Evolutionary conservation across 1,140 invertebrate genomes (phyloP).

Genomic region (Panagrolaimus sp.): DNA sequence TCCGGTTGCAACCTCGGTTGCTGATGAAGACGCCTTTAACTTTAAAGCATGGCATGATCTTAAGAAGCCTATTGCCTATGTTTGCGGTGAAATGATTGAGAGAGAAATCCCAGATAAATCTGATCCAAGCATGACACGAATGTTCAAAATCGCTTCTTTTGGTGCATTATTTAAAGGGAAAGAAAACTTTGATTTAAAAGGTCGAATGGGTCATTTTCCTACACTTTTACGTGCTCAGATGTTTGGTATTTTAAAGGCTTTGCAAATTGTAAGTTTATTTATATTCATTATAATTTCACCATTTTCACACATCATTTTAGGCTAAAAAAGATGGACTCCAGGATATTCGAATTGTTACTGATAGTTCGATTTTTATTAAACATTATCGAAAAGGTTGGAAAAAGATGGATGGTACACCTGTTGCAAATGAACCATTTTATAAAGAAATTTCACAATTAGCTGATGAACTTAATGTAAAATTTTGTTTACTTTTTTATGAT

Average conservation of each 20-base stretch:
- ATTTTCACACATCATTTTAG: not conserved
- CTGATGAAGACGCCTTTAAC: too few relatives aligned
- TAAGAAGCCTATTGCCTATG: conserved; percentile 4
- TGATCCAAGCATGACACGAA: not conserved
- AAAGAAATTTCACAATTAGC: conserved; percentile 1
- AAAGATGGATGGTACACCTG: conserved; percentile 17
- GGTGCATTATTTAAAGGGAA: conserved; percentile 20
- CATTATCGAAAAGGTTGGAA: conserved; percentile 16
- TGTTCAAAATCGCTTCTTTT: conserved; percentile 17
- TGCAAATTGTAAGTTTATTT: conserved; percentile 13
- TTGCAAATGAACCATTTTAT: conserved; percentile 18
- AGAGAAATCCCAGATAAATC: not conserved
- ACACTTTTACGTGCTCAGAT: conserved; percentile 23
- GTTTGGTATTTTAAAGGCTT: conserved; percentile 19
- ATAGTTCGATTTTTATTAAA: conserved; percentile 11
- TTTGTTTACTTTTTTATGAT: not conserved
- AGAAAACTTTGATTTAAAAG: not conserved
- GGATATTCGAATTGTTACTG: conserved; percentile 18
- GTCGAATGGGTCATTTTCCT: conserved; percentile 18
- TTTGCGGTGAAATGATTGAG: not conserved
- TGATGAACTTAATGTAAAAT: conserved; percentile 6
- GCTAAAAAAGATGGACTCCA: not conserved
- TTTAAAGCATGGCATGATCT: too few relatives aligned
- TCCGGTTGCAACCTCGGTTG: too few relatives aligned
- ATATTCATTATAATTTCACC: not conserved